Evolutionary conservation across 2,888 invertebrate genomes (phyloP).

Genomic region (Plemyria rubiginata): DNA sequence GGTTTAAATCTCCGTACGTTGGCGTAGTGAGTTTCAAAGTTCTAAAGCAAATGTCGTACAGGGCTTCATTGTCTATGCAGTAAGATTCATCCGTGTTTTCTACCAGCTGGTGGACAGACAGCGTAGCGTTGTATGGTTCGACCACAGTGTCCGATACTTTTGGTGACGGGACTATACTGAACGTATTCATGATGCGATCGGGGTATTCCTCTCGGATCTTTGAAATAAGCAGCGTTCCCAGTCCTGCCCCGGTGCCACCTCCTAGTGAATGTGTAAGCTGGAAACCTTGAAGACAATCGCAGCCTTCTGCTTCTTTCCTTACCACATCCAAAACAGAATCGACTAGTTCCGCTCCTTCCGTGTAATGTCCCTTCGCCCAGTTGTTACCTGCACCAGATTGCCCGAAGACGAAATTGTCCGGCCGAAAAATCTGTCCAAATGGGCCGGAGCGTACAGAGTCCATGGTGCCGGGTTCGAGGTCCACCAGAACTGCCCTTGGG

Average conservation of each 20-base stretch:
- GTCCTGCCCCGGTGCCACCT: constrained; percentile 90
- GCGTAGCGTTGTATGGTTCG: constrained; percentile 91
- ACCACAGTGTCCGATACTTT: constrained; percentile 92
- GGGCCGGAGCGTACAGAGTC: constrained; percentile 89
- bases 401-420: constrained; percentile 90
- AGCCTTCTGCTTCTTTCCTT: constrained; percentile 87
- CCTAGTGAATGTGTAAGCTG: constrained; percentile 89
- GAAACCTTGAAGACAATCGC: constrained; percentile 88
- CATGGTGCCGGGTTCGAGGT: constrained; percentile 92
- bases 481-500: constrained; percentile 89
- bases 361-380: constrained; percentile 89
- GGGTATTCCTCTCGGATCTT: constrained; percentile 92
- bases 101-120: constrained; percentile 90
- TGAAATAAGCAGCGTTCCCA: constrained; percentile 89
- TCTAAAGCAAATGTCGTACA: constrained; percentile 92
- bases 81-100: constrained; percentile 92
- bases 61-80: constrained; percentile 91
- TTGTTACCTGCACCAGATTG: constrained; percentile 86
- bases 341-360: constrained; percentile 88
- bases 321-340: constrained; percentile 86
- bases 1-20: constrained; percentile 92
- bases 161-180: constrained; percentile 90
- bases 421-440: constrained; percentile 89
- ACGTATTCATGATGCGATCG: constrained; percentile 91
- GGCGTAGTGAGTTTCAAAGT: constrained; percentile 90